Percentiles rank a stretch among this genome's conserved stretches.
phyloP scores from a whole-genome alignment of 1,140 invertebrate genomes.

The Drosophila bocqueti region DNA sequence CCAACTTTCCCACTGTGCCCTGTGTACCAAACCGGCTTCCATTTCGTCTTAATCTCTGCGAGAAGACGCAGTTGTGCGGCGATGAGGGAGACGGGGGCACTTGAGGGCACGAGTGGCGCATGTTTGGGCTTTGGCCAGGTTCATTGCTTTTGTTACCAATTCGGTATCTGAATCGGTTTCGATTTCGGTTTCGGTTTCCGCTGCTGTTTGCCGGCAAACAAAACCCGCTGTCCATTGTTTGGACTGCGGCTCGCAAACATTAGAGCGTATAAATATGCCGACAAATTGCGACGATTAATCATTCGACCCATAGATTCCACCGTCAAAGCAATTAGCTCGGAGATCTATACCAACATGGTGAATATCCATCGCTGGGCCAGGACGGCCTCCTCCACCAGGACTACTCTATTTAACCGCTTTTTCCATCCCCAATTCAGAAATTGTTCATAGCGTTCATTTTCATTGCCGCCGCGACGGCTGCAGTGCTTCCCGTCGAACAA shows the following conservation, averaged over 20 bases:
- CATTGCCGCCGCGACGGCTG: conserved; percentile 81
- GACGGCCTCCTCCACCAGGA: conserved; percentile 23
- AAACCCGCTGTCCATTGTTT: conserved; percentile 67
- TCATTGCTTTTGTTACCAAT: conserved; percentile 53
- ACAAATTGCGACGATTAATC: conserved; percentile 83
- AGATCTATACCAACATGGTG: conserved; percentile 79
- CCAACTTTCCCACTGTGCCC: conserved; percentile 7
- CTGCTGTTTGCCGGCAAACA: conserved; percentile 70
- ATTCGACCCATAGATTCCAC: conserved; percentile 81
- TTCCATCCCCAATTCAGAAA: conserved; percentile 59
- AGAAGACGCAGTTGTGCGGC: conserved; percentile 3
- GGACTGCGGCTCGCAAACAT: conserved; percentile 66
- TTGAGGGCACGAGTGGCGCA: conserved; percentile 75
- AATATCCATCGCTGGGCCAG: conserved; percentile 41
- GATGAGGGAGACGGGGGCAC: conserved; percentile 49
- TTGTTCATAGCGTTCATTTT: conserved; percentile 77
- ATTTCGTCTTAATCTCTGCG: conserved; percentile 38
- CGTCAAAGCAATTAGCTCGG: conserved; percentile 76
- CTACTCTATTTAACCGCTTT: conserved; percentile 2
- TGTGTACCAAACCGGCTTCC: conserved; percentile 60
- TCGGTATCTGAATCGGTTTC: conserved; percentile 29
- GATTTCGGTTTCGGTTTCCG: conserved; percentile 30
- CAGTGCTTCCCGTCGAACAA: conserved; percentile 83
- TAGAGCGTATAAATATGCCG: conserved; percentile 78
- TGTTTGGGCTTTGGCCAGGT: conserved; percentile 66